A percentile compares a stretch with the other conserved stretches of the same genome.
Conservation (phyloP, 2,113 vertebrate species). For the Mugil cephalus region DNA sequence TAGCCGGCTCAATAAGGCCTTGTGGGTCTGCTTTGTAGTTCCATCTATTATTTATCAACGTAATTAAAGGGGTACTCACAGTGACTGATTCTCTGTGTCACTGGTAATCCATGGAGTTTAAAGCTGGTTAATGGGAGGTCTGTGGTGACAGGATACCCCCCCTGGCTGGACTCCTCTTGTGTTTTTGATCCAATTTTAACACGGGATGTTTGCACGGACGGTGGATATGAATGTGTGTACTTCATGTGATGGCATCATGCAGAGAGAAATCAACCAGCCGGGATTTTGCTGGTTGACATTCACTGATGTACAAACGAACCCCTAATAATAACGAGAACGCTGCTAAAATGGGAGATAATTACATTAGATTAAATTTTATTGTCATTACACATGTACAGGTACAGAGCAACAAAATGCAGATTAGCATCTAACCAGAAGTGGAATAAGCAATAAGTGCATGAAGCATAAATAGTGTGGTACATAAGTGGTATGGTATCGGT, state of each 20-base stretch:
- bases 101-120: conserved; percentile 56
- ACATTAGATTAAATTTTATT: too few species aligned
- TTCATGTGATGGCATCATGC: background rate
- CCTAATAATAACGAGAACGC: too few species aligned
- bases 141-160: conserved; percentile 20
- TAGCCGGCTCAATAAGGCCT: conserved; percentile 47
- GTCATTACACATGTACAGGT: too few species aligned
- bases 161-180: conserved; percentile 10
- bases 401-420: too few species aligned
- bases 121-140: conserved; percentile 45
- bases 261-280: too few species aligned
- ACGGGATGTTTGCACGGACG: background rate
- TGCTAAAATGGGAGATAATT: too few species aligned
- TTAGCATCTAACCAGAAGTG: too few species aligned
- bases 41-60: conserved; percentile 69
- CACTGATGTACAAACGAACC: too few species aligned
- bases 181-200: conserved; percentile 29
- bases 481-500: too few species aligned
- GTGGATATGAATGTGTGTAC: conserved; percentile 3
- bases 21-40: conserved; percentile 38
- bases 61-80: conserved; percentile 74
- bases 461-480: too few species aligned
- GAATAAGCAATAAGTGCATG: too few species aligned
- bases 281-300: too few species aligned
- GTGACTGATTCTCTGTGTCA: conserved; percentile 63